Percentiles rank a stretch among this genome's conserved stretches.
Evolutionary conservation across 2,888 invertebrate genomes (phyloP).

Genomic region (Watsonalla binaria): DNA sequence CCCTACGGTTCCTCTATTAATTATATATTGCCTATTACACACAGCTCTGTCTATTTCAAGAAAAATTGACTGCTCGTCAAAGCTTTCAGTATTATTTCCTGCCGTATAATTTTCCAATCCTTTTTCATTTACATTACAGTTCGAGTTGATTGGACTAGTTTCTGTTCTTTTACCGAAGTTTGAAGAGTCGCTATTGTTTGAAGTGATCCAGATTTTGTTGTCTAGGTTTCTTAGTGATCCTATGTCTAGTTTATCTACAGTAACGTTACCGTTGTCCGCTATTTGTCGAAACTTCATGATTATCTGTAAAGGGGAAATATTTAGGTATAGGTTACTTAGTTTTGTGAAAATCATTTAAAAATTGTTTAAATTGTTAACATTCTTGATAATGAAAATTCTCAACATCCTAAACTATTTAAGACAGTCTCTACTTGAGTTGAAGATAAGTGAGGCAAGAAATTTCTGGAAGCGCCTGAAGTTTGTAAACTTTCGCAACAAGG

Average conservation of each 20-base stretch:
- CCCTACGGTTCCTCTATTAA: constrained; percentile 44
- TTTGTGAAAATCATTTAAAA: too few relatives aligned
- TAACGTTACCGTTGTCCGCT: constrained; percentile 59
- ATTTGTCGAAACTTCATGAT: constrained; percentile 60
- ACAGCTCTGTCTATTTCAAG: constrained; percentile 36
- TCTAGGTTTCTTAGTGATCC: constrained; percentile 33
- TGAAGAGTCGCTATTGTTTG: constrained; percentile 27
- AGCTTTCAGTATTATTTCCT: constrained; percentile 18
- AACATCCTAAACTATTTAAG: too few relatives aligned
- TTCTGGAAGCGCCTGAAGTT: too few relatives aligned
- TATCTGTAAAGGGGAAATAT: constrained; percentile 44
- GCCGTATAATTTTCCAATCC: constrained; percentile 32
- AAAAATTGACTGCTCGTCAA: constrained; percentile 22
- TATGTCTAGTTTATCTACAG: constrained; percentile 33
- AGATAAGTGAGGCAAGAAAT: too few relatives aligned
- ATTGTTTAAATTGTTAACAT: too few relatives aligned
- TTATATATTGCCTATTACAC: constrained; percentile 60
- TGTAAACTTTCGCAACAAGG: too few relatives aligned
- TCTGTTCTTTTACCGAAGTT: constrained; percentile 32
- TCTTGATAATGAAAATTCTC: too few relatives aligned
- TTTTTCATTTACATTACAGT: constrained; percentile 37
- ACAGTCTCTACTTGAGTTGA: too few relatives aligned
- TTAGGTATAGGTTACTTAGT: too few relatives aligned
- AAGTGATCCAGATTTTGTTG: constrained; percentile 37
- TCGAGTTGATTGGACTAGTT: constrained; percentile 35